Conservation (phyloP, 2,113 vertebrate genomes). For the Sinocyclocheilus grahami region DNA sequence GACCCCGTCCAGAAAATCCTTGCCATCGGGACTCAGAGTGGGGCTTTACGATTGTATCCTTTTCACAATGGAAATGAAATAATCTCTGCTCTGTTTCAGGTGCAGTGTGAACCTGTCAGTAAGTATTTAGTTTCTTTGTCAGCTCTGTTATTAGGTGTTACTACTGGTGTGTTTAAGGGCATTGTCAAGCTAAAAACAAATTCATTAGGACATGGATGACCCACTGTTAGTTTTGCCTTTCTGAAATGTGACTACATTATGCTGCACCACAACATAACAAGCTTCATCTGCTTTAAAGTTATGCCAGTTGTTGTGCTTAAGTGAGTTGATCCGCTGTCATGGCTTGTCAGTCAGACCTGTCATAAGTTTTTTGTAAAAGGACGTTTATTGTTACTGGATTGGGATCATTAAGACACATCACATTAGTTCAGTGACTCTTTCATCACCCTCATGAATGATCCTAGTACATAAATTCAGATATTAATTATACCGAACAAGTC, state of each 20-base stretch:
- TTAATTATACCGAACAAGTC: constrained; percentile 14
- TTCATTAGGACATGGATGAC: constrained; percentile 1
- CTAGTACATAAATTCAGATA: background rate
- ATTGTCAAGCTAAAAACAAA: background rate
- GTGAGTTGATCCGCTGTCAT: constrained; percentile 12
- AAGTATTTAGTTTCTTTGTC: constrained; percentile 43
- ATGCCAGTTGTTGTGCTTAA: constrained; percentile 28
- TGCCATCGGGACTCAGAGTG: constrained; percentile 92
- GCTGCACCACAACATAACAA: constrained; percentile 18
- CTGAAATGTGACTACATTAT: constrained; percentile 2
- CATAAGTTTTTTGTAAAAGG: constrained; percentile 3
- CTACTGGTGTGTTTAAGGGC: background rate
- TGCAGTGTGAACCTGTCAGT: constrained; percentile 18
- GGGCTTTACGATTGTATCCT: constrained; percentile 99
- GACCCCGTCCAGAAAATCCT: constrained; percentile 99
- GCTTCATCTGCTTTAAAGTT: constrained; percentile 13
- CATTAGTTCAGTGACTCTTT: background rate
- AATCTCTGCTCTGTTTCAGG: constrained; percentile 28
- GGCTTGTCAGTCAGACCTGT: constrained; percentile 10
- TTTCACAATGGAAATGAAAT: constrained; percentile 62
- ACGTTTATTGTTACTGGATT: constrained; percentile 27
- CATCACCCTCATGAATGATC: background rate
- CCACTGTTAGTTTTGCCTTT: background rate
- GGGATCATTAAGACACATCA: background rate
- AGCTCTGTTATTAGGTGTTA: background rate